Conservation (phyloP, 64 coral and sea anemone genomes). For the Montipora sp. region DNA sequence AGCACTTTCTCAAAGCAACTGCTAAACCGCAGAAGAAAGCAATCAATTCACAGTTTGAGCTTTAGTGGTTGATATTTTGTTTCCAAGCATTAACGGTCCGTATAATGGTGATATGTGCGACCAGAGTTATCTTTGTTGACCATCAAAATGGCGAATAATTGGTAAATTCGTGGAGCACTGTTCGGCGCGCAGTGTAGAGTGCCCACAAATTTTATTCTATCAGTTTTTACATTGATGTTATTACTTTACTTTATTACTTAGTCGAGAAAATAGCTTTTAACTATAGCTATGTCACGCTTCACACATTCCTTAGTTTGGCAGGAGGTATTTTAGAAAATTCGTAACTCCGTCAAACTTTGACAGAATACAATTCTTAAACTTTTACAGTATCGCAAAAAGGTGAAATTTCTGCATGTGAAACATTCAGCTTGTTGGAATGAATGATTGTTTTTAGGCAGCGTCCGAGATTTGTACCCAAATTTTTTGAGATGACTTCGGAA, state of each 20-base stretch:
- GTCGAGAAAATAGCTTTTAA: neutral
- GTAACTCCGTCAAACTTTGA: too few species aligned
- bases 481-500: too few species aligned
- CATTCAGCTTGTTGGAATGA: too few species aligned
- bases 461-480: too few species aligned
- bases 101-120: slow-evolving; percentile 27
- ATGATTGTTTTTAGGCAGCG: too few species aligned
- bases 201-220: slow-evolving; percentile 4
- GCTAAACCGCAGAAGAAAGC: slow-evolving; percentile 44
- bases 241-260: neutral
- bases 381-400: too few species aligned
- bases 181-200: slow-evolving; percentile 36
- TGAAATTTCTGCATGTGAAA: too few species aligned
- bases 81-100: slow-evolving; percentile 41
- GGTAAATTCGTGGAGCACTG: slow-evolving; percentile 43
- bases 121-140: slow-evolving; percentile 41
- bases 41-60: slow-evolving; percentile 54
- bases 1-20: neutral
- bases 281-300: neutral
- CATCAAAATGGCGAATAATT: slow-evolving; percentile 56
- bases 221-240: neutral
- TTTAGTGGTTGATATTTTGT: slow-evolving; percentile 22
- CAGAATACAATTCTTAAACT: too few species aligned
- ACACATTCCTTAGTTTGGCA: too few species aligned
- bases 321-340: too few species aligned